Base-by-base conservation (phyloP, 2,797 vertebrate species). In the Microcaecilia unicolor region DNA sequence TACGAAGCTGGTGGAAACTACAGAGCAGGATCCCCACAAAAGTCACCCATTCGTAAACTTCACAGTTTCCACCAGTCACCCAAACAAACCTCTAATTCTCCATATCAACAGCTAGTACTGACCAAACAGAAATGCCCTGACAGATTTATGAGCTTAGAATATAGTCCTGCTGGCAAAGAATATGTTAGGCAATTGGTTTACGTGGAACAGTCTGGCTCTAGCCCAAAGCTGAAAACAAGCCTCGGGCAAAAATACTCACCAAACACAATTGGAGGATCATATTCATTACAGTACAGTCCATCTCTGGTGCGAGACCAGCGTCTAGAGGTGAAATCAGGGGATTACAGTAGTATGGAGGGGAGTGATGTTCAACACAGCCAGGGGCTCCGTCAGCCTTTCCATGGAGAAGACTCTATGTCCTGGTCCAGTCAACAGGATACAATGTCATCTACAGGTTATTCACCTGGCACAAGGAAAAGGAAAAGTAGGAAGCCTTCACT, bases 111-210 rank as follows among this genome's bases (percentile, higher is more conserved):
- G 72, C 54, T 98, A 64, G 91, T 97, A 20, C 78, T 95, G 54
- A 96, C 91, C 63, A 75, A 88, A 42, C 95, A 97, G 74, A 92
- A 89, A 36, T 88, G 89, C 10, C 85, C 92, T 0, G 92, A 96
- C 28, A 86, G 92, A 23, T 86, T 84, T 28, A 77, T 87, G 66
- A 92, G 87, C 64, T 60, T 95, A 57, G 91, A 86, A 5, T 87
- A 87, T 49, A 87, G 85, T 46, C 80, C 85, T 0, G 83, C 74
- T 0, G 84, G 77, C 51, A 93, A 92, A 60, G 94, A 98, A 22
- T 97, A 96, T 0, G 92, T 98, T 16, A 77, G 96, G 37, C 94
- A 98, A 50, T 59, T 98, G 41, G 93, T 98, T 15, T 97, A 97
- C 0, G 94, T 98, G 1, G 94, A 98, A 50, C 93, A 97, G 53